Evolutionary conservation across 2,888 invertebrate species (phyloP).

Genomic region (Orthonevra nobilis): DNA sequence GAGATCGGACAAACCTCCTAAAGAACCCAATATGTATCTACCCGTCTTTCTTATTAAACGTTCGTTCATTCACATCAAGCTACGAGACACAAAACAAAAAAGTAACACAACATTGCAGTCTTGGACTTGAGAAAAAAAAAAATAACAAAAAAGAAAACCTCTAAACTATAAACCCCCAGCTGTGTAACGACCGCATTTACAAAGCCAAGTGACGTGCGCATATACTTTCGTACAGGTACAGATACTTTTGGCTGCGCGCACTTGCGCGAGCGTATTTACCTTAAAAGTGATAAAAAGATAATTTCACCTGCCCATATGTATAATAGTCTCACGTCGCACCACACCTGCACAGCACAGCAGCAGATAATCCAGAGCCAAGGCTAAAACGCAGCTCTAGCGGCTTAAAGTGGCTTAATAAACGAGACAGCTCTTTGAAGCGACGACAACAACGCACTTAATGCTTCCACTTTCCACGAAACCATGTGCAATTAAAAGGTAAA

Average conservation of each 20-base stretch:
- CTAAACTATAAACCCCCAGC: slow-evolving; percentile 47
- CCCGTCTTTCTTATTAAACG: slow-evolving; percentile 11
- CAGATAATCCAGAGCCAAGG: slow-evolving; percentile 13
- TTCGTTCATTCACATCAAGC: slow-evolving; percentile 50
- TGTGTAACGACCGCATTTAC: slow-evolving; percentile 51
- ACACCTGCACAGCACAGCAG: background rate
- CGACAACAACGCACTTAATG: slow-evolving; percentile 26
- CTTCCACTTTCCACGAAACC: slow-evolving; percentile 55
- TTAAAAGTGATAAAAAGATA: slow-evolving; percentile 59
- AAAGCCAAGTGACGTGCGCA: slow-evolving; percentile 20
- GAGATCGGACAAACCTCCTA: slow-evolving; percentile 55
- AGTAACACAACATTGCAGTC: slow-evolving; percentile 5
- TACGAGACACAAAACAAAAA: slow-evolving; percentile 10
- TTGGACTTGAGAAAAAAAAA: slow-evolving; percentile 3
- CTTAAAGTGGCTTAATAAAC: slow-evolving; percentile 19
- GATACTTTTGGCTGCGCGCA: slow-evolving; percentile 27
- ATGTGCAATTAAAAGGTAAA: slow-evolving; percentile 42
- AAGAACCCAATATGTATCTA: slow-evolving; percentile 35
- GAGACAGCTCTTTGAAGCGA: slow-evolving; percentile 10
- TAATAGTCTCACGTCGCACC: slow-evolving; percentile 40
- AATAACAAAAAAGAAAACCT: too few species aligned
- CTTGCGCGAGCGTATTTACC: slow-evolving; percentile 53
- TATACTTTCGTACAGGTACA: slow-evolving; percentile 43
- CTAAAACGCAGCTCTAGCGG: slow-evolving; percentile 3
- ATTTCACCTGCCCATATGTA: slow-evolving; percentile 58